These are phyloP conservation scores for Exocentrus adspersus DNA, from an alignment of 2,888 invertebrate species.

Conservation along the genomic window DNA sequence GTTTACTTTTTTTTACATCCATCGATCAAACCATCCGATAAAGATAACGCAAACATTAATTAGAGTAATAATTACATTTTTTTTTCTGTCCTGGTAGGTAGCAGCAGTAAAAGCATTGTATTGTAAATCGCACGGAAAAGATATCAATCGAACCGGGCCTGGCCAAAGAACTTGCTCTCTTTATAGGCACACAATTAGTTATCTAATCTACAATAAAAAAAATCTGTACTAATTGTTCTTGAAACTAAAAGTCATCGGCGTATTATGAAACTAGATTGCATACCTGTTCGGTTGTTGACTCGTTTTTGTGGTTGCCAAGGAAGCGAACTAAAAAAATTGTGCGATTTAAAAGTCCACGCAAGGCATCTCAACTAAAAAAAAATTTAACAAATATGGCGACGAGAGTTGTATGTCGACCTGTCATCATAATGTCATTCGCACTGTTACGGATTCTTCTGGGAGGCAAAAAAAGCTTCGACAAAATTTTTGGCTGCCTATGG, in stretches of 20 bases:
- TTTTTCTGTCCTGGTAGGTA: background rate
- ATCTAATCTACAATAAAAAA: background rate
- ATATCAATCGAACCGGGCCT: background rate
- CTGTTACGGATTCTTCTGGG: too few species aligned
- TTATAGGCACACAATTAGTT: conserved; percentile 3
- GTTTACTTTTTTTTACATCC: background rate
- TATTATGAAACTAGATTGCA: conserved; percentile 1
- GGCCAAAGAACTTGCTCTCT: background rate
- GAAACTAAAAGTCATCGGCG: conserved; percentile 8
- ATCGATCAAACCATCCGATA: background rate
- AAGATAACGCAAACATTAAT: background rate
- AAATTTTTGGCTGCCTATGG: too few species aligned
- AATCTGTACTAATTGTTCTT: conserved; percentile 5
- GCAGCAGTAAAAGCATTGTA: background rate
- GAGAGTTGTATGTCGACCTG: too few species aligned
- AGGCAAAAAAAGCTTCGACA: too few species aligned
- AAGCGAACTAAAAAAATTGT: too few species aligned
- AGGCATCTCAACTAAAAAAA: too few species aligned
- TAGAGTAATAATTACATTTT: background rate
- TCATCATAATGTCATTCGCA: too few species aligned
- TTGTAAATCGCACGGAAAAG: background rate
- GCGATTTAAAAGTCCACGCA: too few species aligned
- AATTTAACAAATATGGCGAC: too few species aligned
- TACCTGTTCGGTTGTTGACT: background rate
- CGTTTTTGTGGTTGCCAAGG: too few species aligned